Evolutionary conservation across 2,113 vertebrate genomes (phyloP).

Genomic region (Lagopus leucura): DNA sequence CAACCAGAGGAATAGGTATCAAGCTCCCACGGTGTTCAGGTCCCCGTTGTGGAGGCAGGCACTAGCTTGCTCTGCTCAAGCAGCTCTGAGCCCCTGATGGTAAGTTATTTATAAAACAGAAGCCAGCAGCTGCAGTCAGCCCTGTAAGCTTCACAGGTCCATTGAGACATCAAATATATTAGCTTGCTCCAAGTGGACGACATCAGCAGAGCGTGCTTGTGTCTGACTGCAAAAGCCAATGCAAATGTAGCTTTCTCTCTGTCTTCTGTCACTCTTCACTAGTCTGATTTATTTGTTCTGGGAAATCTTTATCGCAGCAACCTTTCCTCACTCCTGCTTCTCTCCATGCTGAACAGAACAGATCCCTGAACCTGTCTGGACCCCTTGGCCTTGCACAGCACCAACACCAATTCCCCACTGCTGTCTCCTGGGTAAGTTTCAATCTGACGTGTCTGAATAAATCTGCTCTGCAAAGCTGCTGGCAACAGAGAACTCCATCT

Average conservation of each 20-base stretch:
- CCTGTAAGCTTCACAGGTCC: not conserved
- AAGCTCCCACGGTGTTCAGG: fast-evolving
- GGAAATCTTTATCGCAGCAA: not conserved
- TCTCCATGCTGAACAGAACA: not conserved
- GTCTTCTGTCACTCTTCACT: not conserved
- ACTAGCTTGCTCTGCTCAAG: not conserved
- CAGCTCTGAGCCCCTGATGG: not conserved
- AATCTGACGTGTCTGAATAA: not conserved
- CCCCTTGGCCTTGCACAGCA: not conserved
- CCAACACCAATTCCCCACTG: not conserved
- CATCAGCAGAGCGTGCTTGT: not conserved
- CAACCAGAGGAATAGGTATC: not conserved
- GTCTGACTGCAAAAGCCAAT: not conserved
- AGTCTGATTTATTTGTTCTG: not conserved
- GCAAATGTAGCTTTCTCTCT: not conserved
- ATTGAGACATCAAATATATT: not conserved
- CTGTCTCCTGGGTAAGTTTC: not conserved
- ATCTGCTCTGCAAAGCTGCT: not conserved
- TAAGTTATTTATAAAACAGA: not conserved
- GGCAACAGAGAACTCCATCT: not conserved
- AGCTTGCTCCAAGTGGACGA: not conserved
- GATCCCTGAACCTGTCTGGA: not conserved
- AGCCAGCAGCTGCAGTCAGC: not conserved
- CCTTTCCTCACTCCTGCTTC: not conserved
- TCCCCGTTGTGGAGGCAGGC: not conserved